Evolutionary conservation across 2,113 vertebrate species (phyloP).

Genomic region (Planiliza haematocheilus): DNA sequence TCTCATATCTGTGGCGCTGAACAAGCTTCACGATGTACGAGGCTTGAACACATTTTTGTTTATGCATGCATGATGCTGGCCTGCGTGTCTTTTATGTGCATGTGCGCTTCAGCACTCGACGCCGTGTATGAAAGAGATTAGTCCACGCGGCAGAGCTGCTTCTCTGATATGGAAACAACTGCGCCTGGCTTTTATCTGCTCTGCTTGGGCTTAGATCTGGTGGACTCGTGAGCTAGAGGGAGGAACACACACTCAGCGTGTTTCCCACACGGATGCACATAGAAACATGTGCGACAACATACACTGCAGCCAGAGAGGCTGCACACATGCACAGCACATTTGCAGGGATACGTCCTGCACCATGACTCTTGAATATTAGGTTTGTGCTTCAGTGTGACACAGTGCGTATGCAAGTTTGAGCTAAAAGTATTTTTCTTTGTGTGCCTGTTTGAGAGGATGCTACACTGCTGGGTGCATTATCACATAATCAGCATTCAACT

Average conservation of each 20-base stretch:
- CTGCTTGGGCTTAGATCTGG: conserved; percentile 61
- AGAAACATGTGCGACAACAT: conserved; percentile 13
- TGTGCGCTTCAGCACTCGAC: conserved; percentile 28
- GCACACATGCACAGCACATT: background rate
- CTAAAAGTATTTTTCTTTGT: background rate
- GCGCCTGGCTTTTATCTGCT: conserved; percentile 70
- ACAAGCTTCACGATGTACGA: conserved; percentile 12
- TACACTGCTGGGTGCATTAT: conserved; percentile 22
- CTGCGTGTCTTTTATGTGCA: conserved; percentile 37
- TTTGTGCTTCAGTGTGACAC: conserved; percentile 4
- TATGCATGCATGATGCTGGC: conserved; percentile 34
- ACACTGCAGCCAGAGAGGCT: conserved; percentile 17
- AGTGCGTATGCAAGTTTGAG: background rate
- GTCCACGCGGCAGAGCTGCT: conserved; percentile 59
- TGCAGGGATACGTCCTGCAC: background rate
- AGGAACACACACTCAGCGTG: conserved; percentile 37
- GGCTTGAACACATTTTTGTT: conserved; percentile 47
- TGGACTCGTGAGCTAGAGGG: conserved; percentile 23
- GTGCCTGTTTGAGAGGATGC: background rate
- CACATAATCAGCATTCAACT: conserved; percentile 26
- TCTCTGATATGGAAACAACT: conserved; percentile 71
- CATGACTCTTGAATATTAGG: background rate
- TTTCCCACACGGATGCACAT: conserved; percentile 11
- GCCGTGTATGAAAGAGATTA: conserved; percentile 68
- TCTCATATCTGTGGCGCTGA: conserved; percentile 32